Conservation (phyloP, 2,888 invertebrate genomes). For the Strigamia transsilvanica region DNA sequence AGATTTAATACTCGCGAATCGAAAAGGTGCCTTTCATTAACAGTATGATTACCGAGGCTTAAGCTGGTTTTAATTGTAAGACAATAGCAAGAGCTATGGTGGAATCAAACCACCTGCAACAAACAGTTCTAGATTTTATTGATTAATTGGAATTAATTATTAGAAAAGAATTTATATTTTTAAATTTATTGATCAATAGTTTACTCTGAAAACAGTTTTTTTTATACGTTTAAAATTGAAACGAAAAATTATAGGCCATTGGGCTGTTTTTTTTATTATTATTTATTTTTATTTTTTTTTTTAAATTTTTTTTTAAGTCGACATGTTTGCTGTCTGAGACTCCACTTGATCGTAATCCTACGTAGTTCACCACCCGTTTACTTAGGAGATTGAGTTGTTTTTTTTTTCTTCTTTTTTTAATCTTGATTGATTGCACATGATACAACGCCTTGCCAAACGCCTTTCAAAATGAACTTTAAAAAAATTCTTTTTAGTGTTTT, state of each 20-base stretch:
- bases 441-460: background rate
- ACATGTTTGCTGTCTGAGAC: conserved; percentile 6
- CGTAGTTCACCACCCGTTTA: conserved; percentile 19
- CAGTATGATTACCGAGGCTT: conserved; percentile 5
- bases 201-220: background rate
- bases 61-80: conserved; percentile 16
- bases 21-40: conserved; percentile 33
- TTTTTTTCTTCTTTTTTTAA: background rate
- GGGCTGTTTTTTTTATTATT: background rate
- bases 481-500: too few relatives aligned
- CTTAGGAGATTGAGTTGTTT: background rate
- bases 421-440: background rate
- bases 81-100: conserved; percentile 6
- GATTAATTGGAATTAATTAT: conserved; percentile 4
- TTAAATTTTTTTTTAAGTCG: background rate
- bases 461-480: background rate
- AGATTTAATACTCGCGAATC: background rate
- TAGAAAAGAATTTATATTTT: background rate
- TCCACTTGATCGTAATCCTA: conserved; percentile 15
- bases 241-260: background rate
- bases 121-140: background rate
- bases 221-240: background rate
- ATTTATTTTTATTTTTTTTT: too few relatives aligned
- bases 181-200: too few relatives aligned
- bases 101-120: conserved; percentile 18